Base-by-base conservation (phyloP, 2,113 vertebrate genomes). In the Sinosuthora webbiana region DNA sequence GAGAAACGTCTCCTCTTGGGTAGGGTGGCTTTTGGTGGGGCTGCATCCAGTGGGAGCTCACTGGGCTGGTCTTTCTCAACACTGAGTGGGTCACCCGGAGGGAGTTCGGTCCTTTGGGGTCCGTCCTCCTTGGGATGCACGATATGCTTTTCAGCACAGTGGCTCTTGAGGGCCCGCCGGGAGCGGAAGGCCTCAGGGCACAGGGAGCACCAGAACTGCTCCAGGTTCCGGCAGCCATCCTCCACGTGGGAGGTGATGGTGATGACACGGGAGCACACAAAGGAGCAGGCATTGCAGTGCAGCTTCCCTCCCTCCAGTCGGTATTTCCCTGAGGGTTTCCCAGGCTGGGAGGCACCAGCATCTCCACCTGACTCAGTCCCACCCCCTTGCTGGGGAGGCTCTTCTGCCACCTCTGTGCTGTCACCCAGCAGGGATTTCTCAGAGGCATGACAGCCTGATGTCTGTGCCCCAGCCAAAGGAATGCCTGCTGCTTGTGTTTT, bases 191-290 rank as follows among this genome's bases (percentile, higher is more conserved):
- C 65, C 68, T 91, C 59, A 2, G 82, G 81, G 59, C 98, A 99
- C 44, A 59, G 53, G 19, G 97, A 92, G 31, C 98, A 96, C 55
- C 92, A 89, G 82, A 96, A 84, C 76, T 57, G 44, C 77, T 78
- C 71, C 81, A 93, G 78, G 31, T 92, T 95, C 31, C 97, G 94
- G 94, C 98, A 98, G 65, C 97, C 97, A 1, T 98, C 98, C 6
- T 97, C 94, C 81, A 98, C 98, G 0, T 99, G 99, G 5, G 98
- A 98, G 42, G 98, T 97, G 52, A 99, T 98, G 28, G 98, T 98
- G 37, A 97, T 97, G 35, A 98, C 91, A 24, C 97, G 98, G 35
- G 98, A 97, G 47, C 99, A 99, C 11, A 98, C 95, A 31, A 99
- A 99, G 6, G 91, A 91, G 90, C 99, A 99, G 3, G 95, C 91